Conservation (phyloP, 2,113 vertebrate genomes). For the Labeo rohita region DNA sequence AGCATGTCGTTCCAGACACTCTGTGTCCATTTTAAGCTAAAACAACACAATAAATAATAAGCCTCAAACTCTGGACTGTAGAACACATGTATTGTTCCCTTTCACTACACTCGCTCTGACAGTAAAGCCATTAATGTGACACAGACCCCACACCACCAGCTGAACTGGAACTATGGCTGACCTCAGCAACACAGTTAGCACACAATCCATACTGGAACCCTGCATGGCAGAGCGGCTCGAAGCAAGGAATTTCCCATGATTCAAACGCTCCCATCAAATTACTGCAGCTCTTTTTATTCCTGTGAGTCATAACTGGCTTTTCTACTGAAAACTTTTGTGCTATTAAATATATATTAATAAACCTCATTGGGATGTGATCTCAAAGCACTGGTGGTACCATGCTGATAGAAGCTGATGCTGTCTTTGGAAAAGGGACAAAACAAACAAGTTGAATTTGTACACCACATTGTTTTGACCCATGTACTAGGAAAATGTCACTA, state of each 20-base stretch:
- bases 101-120: slow-evolving; percentile 6
- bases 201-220: slow-evolving; percentile 30
- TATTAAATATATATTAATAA: slow-evolving; percentile 40
- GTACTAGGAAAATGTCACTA: neutral
- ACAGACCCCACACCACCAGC: slow-evolving; percentile 14
- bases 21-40: neutral
- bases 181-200: slow-evolving; percentile 20
- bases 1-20: neutral
- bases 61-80: neutral
- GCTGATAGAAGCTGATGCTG: slow-evolving; percentile 21
- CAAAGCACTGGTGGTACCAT: slow-evolving; percentile 20
- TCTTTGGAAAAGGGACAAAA: slow-evolving; percentile 28
- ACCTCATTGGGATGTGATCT: slow-evolving; percentile 1
- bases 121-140: slow-evolving; percentile 3
- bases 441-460: neutral
- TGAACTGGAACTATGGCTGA: slow-evolving; percentile 35
- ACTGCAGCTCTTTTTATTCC: slow-evolving; percentile 22
- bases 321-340: slow-evolving; percentile 24
- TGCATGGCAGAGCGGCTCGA: neutral
- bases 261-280: slow-evolving; percentile 2
- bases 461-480: neutral
- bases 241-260: slow-evolving; percentile 42
- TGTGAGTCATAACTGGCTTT: slow-evolving; percentile 32
- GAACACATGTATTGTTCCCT: neutral
- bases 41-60: slow-evolving; percentile 12